These are phyloP conservation scores for Edolisoma coerulescens DNA, from an alignment of 2,113 vertebrate genomes.

Conservation along the genomic window DNA sequence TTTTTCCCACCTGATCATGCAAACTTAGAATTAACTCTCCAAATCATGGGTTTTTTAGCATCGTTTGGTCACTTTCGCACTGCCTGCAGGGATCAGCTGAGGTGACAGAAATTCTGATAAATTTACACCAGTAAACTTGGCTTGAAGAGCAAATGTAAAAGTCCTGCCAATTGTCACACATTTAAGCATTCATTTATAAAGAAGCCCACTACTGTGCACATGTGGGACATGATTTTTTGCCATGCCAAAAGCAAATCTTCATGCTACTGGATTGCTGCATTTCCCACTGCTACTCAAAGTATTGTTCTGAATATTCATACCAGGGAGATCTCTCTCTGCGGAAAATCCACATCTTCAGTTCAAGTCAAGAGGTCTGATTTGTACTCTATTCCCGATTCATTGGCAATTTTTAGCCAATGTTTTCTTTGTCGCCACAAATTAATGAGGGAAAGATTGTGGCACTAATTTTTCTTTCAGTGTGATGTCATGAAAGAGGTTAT, in stretches of 20 bases:
- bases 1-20: not conserved
- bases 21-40: not conserved
- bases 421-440: slow-evolving; percentile 49
- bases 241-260: slow-evolving; percentile 34
- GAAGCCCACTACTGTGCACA: slow-evolving; percentile 17
- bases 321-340: not conserved
- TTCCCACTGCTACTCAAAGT: slow-evolving; percentile 66
- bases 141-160: slow-evolving; percentile 37
- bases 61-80: not conserved
- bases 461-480: slow-evolving; percentile 59
- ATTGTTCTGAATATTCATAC: slow-evolving; percentile 51
- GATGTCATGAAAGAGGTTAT: slow-evolving; percentile 14
- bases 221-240: slow-evolving; percentile 27
- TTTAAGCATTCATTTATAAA: slow-evolving; percentile 60
- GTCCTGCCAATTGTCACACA: not conserved
- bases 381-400: slow-evolving; percentile 16
- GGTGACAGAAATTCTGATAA: slow-evolving; percentile 41
- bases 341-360: slow-evolving; percentile 49
- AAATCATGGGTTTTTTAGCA: too few species aligned
- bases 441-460: not conserved
- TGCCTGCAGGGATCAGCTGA: slow-evolving; percentile 20
- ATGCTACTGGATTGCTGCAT: slow-evolving; percentile 66
- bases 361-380: slow-evolving; percentile 61
- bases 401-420: slow-evolving; percentile 59
- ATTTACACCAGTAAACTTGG: slow-evolving; percentile 21